These are phyloP conservation scores for Octopus sinensis DNA, from an alignment of 1,140 invertebrate species.

Conservation along the genomic window DNA sequence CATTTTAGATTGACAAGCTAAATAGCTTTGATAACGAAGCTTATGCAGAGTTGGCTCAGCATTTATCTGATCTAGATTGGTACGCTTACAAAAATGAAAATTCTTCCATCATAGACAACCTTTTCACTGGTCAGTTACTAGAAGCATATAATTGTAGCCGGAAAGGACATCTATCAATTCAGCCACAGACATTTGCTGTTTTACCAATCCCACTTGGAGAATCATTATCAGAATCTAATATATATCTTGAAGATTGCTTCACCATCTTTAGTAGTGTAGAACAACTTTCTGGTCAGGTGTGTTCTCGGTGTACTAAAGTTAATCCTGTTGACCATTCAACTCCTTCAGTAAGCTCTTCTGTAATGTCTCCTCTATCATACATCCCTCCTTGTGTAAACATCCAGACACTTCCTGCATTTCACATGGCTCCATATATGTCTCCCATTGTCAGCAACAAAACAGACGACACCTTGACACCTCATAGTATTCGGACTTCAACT, in stretches of 20 bases:
- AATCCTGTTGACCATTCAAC: not conserved
- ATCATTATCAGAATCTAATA: conserved; percentile 33
- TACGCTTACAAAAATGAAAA: conserved; percentile 51
- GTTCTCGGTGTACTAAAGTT: conserved; percentile 22
- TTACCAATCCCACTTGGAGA: conserved; percentile 47
- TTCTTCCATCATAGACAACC: conserved; percentile 48
- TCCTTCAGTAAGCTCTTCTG: not conserved
- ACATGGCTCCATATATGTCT: not conserved
- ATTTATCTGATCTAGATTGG: conserved; percentile 54
- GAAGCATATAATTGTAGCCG: conserved; percentile 46
- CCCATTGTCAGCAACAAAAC: not conserved
- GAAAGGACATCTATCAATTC: conserved; percentile 50
- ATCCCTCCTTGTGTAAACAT: not conserved
- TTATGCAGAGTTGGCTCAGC: conserved; percentile 54
- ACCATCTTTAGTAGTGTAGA: conserved; percentile 51
- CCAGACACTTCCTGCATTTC: not conserved
- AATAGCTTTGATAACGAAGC: conserved; percentile 50
- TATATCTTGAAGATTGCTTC: conserved; percentile 50
- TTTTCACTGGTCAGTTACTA: conserved; percentile 53
- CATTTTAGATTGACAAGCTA: conserved; percentile 48
- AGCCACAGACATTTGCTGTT: conserved; percentile 51
- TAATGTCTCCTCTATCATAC: not conserved
- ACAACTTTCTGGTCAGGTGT: conserved; percentile 39
- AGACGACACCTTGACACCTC: not conserved
- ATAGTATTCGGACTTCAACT: not conserved